Evolutionary conservation across 2,113 vertebrate genomes (phyloP).

Genomic region (Taurulus bubalis): DNA sequence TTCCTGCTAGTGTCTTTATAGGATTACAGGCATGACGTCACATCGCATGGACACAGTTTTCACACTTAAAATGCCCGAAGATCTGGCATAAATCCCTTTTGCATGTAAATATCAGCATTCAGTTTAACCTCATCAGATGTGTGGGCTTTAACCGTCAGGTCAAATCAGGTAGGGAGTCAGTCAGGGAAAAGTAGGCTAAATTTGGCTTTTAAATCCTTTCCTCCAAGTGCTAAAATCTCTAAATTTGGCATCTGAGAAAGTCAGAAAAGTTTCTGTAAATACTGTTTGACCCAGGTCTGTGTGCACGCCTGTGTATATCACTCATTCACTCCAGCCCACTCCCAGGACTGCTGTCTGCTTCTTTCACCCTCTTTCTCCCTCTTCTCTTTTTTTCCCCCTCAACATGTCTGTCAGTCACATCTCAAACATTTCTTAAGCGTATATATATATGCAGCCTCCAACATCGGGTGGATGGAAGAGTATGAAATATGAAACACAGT

Average conservation of each 20-base stretch:
- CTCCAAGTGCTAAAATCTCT: slow-evolving; percentile 3
- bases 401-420: slow-evolving; percentile 53
- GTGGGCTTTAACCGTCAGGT: slow-evolving; percentile 31
- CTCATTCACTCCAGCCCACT: slow-evolving; percentile 53
- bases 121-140: slow-evolving; percentile 28
- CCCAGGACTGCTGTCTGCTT: slow-evolving; percentile 33
- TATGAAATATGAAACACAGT: slow-evolving; percentile 71
- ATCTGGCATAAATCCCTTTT: slow-evolving; percentile 29
- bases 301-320: slow-evolving; percentile 28
- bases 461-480: slow-evolving; percentile 37
- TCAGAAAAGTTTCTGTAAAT: slow-evolving; percentile 53
- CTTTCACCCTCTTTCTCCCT: slow-evolving; percentile 2
- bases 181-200: slow-evolving; percentile 28
- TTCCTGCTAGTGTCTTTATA: slow-evolving; percentile 48
- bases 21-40: slow-evolving; percentile 50
- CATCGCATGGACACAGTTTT: slow-evolving; percentile 22
- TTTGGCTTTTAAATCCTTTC: slow-evolving; percentile 24
- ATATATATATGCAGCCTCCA: slow-evolving; percentile 39
- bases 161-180: slow-evolving; percentile 39
- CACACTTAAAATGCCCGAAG: slow-evolving; percentile 25
- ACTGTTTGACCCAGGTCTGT: slow-evolving; percentile 49
- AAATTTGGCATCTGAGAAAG: slow-evolving; percentile 45
- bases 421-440: slow-evolving; percentile 37
- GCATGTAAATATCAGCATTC: slow-evolving; percentile 32
- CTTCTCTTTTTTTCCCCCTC: not conserved